Evolutionary conservation across 2,113 vertebrate genomes (phyloP).

Genomic region (Meles meles): DNA sequence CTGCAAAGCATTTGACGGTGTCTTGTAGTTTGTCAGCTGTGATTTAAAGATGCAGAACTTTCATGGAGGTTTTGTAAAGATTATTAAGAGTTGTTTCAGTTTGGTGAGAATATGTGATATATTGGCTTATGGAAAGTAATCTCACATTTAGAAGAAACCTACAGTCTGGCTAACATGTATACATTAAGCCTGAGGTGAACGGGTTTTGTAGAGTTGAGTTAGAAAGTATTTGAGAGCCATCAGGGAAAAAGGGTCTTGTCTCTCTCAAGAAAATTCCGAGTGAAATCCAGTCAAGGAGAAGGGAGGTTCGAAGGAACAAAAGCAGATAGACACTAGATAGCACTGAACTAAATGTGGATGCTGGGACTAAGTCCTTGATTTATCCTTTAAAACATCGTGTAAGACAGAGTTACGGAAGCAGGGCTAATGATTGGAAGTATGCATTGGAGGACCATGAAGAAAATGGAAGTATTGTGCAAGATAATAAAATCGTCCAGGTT

Average conservation of each 20-base stretch:
- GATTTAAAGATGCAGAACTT: conserved; percentile 1
- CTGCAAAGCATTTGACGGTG: background rate
- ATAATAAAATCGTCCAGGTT: background rate
- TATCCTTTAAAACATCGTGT: background rate
- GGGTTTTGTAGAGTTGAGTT: conserved; percentile 11
- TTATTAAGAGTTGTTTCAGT: background rate
- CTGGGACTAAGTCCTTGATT: background rate
- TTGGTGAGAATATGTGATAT: background rate
- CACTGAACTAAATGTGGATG: background rate
- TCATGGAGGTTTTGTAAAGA: background rate
- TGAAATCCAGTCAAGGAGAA: background rate
- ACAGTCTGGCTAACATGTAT: background rate
- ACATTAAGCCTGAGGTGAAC: background rate
- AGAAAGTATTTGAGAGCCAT: background rate
- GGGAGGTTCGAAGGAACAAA: background rate
- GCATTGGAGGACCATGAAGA: background rate
- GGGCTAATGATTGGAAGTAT: background rate
- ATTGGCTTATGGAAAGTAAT: background rate
- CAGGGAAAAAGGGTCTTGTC: background rate
- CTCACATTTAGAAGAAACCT: background rate
- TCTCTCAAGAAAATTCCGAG: background rate
- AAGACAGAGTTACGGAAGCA: background rate
- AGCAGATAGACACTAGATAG: background rate
- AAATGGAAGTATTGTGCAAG: background rate
- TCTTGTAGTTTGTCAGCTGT: background rate